Base-by-base conservation (phyloP, 1,140 invertebrate genomes). In the Caenorhabditis remanei region DNA sequence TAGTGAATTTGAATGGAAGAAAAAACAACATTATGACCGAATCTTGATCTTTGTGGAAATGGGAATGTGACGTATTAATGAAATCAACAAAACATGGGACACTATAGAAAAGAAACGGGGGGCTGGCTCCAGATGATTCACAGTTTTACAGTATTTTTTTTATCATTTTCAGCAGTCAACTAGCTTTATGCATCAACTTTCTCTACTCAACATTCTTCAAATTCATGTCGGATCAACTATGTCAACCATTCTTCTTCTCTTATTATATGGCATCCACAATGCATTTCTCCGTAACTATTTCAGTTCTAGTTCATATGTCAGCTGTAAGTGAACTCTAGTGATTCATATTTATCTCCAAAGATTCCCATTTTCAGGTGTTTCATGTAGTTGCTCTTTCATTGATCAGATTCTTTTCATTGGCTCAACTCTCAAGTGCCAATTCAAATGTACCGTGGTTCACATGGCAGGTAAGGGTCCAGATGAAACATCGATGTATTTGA, bases 341-440 rank as follows among this genome's bases (percentile, higher is more conserved):
- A 32, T 1, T 32, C 32, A 32, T 32, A 32, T 32, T 32, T 2
- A 32, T 32, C 32, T 32, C 1, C 14, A 84, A 61, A 8, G 21
- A 41, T 43, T 8, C 24, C 55, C 11, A 55, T 43, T 63, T 87
- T 63, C 56, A 87, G 83, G 89, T 91, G 7, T 91, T 91, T 46
- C 90, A 91, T 82, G 89, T 91, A 4, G 90, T 91, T 50, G 90
- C 89, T 41, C 87, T 91, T 48, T 91, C 90, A 6, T 86, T 91
- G 13, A 88, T 91, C n/a, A 67, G 90, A 32, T 91, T 91, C 85
- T 87, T 90, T 14, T 90, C 90, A 24, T 83, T 91, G 46, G 58
- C 75, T 19, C 79, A 87, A 50, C 79, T 91, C 13, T 75, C 85
- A 13, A 43, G 88, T 21, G 82, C 84, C 14, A 90, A 85, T 24